Base-by-base conservation (phyloP, 2,888 invertebrate genomes). In the Drosophila mettleri region DNA sequence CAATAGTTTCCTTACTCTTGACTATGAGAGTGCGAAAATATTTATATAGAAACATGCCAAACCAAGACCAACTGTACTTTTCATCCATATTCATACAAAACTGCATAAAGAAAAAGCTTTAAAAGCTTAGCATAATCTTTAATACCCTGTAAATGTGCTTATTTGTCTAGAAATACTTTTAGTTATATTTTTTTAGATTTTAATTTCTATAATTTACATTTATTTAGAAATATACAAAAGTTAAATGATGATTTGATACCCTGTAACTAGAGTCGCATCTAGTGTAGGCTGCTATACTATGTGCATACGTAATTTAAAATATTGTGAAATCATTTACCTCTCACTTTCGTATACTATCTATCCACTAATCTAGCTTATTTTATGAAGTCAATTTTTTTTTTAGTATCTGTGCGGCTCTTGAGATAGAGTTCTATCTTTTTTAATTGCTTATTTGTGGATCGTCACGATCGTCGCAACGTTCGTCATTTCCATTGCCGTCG, bases 391-490 rank as follows among this genome's bases (percentile, higher is more conserved):
- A 22, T 24, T 49, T 49, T 34, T 20, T 24, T 49, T 49, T 34
- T 20, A 49, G 22, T 34, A 34, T 45, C 16, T 14, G 20, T n/a
- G 9, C 3, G 14, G 18, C 6, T 29, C 6, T 1, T 6, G 24
- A 36, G 60, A 69, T 61, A 54, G 18, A 38, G 36, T 27, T 53
- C 16, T 48, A 41, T 57, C 45, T 48, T 46, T 20, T 57, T 53
- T 34, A 73, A 54, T 52, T 78, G 49, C 49, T 66, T 69, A 59
- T 45, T 24, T 16, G 5, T 31, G 59, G 78, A 67, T 68, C 36
- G 69, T 68, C 62, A 78, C 58, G 70, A 78, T 84, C 65, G n/a
- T 18, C 16, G 24, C 24, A 29, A 51, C 45, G 51, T 57, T 36
- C 66, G 31, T 71, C 61, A 59, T 41, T 54, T 33, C 36, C 7